phyloP scores from a whole-genome alignment of 2,113 vertebrate species.

The Amphiprion ocellaris region DNA sequence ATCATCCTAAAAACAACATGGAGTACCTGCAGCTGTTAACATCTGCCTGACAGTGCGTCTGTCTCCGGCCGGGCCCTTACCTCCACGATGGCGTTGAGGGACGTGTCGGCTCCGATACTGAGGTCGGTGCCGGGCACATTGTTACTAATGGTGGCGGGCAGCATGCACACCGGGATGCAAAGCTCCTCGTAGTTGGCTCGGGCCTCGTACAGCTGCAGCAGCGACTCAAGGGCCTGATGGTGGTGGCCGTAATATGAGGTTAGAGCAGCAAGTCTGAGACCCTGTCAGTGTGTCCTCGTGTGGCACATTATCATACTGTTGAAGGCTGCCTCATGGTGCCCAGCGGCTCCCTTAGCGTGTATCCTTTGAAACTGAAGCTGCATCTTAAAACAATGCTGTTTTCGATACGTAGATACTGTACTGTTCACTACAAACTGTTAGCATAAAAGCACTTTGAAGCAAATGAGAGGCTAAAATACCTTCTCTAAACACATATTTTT shows the following conservation, averaged over 20 bases:
- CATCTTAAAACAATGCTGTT: no score
- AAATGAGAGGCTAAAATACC: no score
- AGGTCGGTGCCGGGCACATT: slow-evolving; percentile 92
- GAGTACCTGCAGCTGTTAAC: no score
- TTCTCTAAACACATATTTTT: no score
- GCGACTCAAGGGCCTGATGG: slow-evolving; percentile 88
- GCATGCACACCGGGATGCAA: slow-evolving; percentile 90
- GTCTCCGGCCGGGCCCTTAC: slow-evolving; percentile 82
- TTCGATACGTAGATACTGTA: no score
- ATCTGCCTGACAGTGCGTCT: no score
- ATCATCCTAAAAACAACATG: no score
- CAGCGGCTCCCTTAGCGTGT: slow-evolving; percentile 10
- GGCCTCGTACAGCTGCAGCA: slow-evolving; percentile 86
- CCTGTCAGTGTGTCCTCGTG: not conserved
- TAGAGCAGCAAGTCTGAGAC: slow-evolving; percentile 26
- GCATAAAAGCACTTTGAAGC: not conserved
- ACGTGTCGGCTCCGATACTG: slow-evolving; percentile 90
- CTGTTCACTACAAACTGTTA: no score
- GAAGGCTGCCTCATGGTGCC: slow-evolving; percentile 30
- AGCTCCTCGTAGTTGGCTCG: slow-evolving; percentile 86
- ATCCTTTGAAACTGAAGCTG: not conserved
- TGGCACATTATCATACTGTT: not conserved
- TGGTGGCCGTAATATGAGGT: slow-evolving; percentile 74
- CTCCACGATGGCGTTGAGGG: slow-evolving; percentile 91
- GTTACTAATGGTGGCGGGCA: slow-evolving; percentile 96